These are phyloP conservation scores for Micromussa lordhowensis DNA, from an alignment of 92 coral and sea anemone species.

Conservation along the genomic window DNA sequence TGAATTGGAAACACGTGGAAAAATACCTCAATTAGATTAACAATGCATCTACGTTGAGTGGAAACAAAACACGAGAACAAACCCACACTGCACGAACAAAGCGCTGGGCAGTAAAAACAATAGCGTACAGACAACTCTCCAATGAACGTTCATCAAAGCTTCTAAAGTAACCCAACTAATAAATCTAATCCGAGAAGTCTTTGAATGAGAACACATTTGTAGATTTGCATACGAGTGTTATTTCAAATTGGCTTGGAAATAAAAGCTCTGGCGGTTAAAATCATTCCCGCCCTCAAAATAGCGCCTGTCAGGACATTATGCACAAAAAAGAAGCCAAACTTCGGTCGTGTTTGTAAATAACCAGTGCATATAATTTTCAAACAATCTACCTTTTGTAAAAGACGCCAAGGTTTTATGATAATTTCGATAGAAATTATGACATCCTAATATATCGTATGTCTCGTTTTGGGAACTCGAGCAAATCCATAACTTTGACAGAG, in stretches of 20 bases:
- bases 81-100: background rate
- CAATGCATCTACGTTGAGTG: background rate
- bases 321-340: background rate
- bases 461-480: background rate
- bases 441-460: background rate
- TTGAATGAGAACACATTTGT: background rate
- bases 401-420: background rate
- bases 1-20: constrained; percentile 33
- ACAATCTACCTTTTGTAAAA: background rate
- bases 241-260: background rate
- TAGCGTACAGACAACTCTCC: background rate
- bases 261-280: constrained; percentile 14
- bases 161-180: background rate
- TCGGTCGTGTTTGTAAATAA: background rate
- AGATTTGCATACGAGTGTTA: constrained; percentile 21
- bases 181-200: background rate
- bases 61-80: constrained; percentile 19
- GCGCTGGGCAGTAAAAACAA: background rate
- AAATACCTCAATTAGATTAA: constrained; percentile 9
- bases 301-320: background rate
- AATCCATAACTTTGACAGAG: background rate
- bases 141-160: background rate
- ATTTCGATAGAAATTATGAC: background rate
- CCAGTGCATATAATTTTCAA: background rate
- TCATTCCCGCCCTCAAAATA: background rate